Percentiles rank a stretch among this genome's conserved stretches.
Conservation (phyloP, 30 jellyfish, hydroid and myxozoan genomes). For the Catostylus mosaicus region DNA sequence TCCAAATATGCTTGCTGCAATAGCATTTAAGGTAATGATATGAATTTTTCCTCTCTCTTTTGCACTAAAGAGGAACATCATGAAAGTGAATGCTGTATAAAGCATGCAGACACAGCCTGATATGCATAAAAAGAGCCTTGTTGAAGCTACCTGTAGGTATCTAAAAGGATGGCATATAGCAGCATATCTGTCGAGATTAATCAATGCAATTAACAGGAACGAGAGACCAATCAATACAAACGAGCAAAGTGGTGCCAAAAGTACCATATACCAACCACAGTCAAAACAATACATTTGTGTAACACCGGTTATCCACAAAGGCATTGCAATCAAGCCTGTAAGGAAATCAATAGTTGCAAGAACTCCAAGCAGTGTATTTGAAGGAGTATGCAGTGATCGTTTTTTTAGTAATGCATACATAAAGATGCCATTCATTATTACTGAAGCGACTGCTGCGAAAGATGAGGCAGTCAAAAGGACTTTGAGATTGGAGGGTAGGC, state of each 20-base stretch:
- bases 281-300: no score
- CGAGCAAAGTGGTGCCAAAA: no score
- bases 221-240: conserved; percentile 14
- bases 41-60: neutral
- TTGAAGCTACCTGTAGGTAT: neutral
- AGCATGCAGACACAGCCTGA: neutral
- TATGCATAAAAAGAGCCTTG: neutral
- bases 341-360: neutral
- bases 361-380: neutral
- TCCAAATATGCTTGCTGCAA: no score
- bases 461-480: no score
- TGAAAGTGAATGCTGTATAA: neutral
- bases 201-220: conserved; percentile 3
- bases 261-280: no score
- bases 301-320: neutral
- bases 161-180: conserved; percentile 47
- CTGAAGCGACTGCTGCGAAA: neutral
- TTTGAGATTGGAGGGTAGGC: no score
- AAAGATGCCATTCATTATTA: neutral
- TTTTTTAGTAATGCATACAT: neutral
- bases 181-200: conserved; percentile 25
- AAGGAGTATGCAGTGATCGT: neutral
- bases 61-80: neutral
- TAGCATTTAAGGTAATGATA: neutral
- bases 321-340: neutral